Evolutionary conservation across 2,797 vertebrate genomes (phyloP), one percentile per base, ranked within the genome.

Genomic region (Cossypha niveicapilla): DNA sequence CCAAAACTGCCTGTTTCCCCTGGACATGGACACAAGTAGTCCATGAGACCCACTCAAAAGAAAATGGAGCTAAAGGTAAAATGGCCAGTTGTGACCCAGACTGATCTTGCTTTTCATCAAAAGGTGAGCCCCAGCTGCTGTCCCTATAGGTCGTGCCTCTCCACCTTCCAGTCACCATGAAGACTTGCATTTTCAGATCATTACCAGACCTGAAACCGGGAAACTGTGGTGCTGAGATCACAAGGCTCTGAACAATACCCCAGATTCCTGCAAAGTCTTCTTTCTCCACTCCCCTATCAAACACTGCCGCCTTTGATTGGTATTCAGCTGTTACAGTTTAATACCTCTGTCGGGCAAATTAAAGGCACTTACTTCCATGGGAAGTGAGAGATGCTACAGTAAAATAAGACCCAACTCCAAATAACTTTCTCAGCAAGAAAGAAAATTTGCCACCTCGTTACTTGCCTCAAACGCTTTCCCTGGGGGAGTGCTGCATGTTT

Each of bases 391-490:
- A 72, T 28, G 62, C 50, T 53, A 21, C n/a, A 84, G 68, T 32
- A 68, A 77, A 92, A 51, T 27, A 84, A 53, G 86, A 78, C 35
- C 74, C 24, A 90, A 60, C 56, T 72, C 74, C 61, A 86, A 71
- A 57, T 28, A 91, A 86, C 62, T 87, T 70, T 75, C 72, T 95
- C 37, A 62, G 75, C 51, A 78, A 93, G 48, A 72, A 90, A 66
- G 35, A 86, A 79, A 67, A 94, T 44, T 85, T 1, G 0, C 65
- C 78, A 63, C n/a, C 66, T 87, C 27, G 3, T 68, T 71, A 79
- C 54, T 73, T 18, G 76, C 86, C 95, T 81, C 78, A 60, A 85
- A 83, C 21, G 12, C n/a, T 95, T 97, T 51, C 68, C 60, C 48
- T 1, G 8, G 58, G 88, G 58, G 92, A 93, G 70, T 4, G n/a